phyloP scores from a whole-genome alignment of 2,113 vertebrate genomes.

The Myrmecobius fasciatus region DNA sequence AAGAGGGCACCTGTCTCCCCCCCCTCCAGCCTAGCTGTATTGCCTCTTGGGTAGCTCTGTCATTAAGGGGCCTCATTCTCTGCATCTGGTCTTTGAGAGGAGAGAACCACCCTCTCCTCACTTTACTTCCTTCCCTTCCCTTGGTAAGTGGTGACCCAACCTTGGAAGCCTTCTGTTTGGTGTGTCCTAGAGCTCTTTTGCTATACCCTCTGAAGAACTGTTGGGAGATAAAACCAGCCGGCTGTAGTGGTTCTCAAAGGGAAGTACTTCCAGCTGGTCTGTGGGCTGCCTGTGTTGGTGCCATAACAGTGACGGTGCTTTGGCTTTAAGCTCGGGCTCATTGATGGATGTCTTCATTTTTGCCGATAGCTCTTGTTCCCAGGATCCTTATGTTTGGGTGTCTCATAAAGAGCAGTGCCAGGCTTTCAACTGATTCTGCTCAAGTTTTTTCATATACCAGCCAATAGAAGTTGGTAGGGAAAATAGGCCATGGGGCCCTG shows the following conservation, averaged over 20 bases:
- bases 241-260: not conserved
- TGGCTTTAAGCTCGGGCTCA: slow-evolving; percentile 15
- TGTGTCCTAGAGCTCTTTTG: not conserved
- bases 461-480: slow-evolving; percentile 11
- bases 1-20: not conserved
- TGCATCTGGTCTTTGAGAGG: not conserved
- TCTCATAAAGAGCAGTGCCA: not conserved
- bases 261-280: not conserved
- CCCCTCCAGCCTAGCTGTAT: not conserved
- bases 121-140: not conserved
- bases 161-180: slow-evolving; percentile 13
- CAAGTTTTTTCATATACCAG: slow-evolving; percentile 32
- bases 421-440: slow-evolving; percentile 1
- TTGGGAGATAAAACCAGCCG: slow-evolving; percentile 1
- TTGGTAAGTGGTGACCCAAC: not conserved
- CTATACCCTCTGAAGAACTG: not conserved
- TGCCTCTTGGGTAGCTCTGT: not conserved
- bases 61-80: not conserved
- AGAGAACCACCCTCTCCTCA: not conserved
- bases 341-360: slow-evolving; percentile 3
- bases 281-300: not conserved
- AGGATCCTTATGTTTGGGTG: not conserved
- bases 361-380: slow-evolving; percentile 1
- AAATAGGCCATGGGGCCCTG: not conserved
- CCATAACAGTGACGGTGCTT: slow-evolving; percentile 18